These are phyloP conservation scores for Perca flavescens DNA, from an alignment of 2,113 vertebrate species.

Conservation along the genomic window DNA sequence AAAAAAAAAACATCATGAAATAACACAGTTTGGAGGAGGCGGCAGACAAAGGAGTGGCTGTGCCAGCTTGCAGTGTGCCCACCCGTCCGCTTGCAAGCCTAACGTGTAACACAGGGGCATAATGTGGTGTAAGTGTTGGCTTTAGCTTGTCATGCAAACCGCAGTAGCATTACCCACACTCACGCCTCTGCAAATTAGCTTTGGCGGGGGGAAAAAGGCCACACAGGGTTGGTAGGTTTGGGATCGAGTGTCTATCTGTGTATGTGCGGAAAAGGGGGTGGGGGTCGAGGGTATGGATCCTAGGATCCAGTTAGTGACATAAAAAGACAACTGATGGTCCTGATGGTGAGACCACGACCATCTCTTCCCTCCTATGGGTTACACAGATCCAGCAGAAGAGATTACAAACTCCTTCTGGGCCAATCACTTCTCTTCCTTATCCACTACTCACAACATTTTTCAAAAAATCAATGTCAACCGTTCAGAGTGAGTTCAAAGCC, in stretches of 20 bases:
- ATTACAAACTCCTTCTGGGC: neutral
- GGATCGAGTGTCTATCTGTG: slow-evolving; percentile 7
- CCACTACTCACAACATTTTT: neutral
- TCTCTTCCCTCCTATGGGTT: neutral
- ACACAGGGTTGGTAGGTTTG: slow-evolving; percentile 33
- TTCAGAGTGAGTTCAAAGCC: slow-evolving; percentile 21
- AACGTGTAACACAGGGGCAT: slow-evolving; percentile 69
- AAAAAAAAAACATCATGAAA: slow-evolving; percentile 34
- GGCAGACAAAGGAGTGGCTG: slow-evolving; percentile 47
- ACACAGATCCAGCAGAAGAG: slow-evolving; percentile 5
- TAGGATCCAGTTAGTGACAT: slow-evolving; percentile 1
- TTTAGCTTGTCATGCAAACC: slow-evolving; percentile 77
- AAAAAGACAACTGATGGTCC: neutral
- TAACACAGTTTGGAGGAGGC: slow-evolving; percentile 59
- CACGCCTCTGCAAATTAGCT: slow-evolving; percentile 80
- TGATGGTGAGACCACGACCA: slow-evolving; percentile 1
- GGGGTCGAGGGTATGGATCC: slow-evolving; percentile 6
- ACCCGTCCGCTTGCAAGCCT: slow-evolving; percentile 38
- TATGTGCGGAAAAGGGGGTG: slow-evolving; percentile 14
- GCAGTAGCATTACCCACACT: slow-evolving; percentile 77
- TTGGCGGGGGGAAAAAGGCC: slow-evolving; percentile 45
- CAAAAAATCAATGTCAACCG: neutral
- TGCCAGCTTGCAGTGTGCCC: slow-evolving; percentile 67
- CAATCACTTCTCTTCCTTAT: slow-evolving; percentile 2
- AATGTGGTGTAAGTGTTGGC: slow-evolving; percentile 78